Evolutionary conservation across 2,113 vertebrate species (phyloP), one percentile per base, ranked within the genome.

Genomic region (Rhynchomys soricoides): DNA sequence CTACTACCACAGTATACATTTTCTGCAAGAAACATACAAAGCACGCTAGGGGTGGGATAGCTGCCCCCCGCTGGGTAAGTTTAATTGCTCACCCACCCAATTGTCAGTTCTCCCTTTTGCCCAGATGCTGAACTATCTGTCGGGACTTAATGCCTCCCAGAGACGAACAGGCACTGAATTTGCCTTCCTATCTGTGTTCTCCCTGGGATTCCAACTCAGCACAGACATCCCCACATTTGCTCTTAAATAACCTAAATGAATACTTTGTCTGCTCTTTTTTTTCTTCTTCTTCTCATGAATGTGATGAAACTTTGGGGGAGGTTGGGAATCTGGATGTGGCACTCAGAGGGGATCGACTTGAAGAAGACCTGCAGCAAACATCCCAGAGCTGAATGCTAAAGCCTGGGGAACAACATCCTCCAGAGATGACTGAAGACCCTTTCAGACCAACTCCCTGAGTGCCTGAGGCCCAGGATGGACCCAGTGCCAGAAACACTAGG

Each of bases 391-490:
- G 1, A 68, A 50, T 26, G 37, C 19, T 9, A 15, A 74, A 22
- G 31, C 31, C 40, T 13, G 34, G 48, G 3, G 34, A 6, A 12
- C 7, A 34, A 15, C 31, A 19, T 40, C 9, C 31, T 11, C 66
- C 40, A 24, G 21, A 43, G 50, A 34, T 5, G 24, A 52, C 45
- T 6, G 16, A 16, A 93, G 37, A 43, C 73, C 37, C 10, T 88
- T 24, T 9, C 5, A 29, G 50, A 45, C 43, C 59, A 17, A 0
- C 48, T 1, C 31, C 7, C 2, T 55, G 43, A 2, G 0, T 37
- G 57, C 26, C 66, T 7, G 2, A 78, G 81, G 48, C 68, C 48
- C 55, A 13, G 0, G 24, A 34, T 29, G 50, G 73, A 78, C 21
- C 55, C 37, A 22, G 52, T 17, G 52, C 59, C 24, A 34, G 5